Evolutionary conservation across 2,797 vertebrate genomes (phyloP), one percentile per base, ranked within the genome.

Genomic region (Mastacembelus armatus): DNA sequence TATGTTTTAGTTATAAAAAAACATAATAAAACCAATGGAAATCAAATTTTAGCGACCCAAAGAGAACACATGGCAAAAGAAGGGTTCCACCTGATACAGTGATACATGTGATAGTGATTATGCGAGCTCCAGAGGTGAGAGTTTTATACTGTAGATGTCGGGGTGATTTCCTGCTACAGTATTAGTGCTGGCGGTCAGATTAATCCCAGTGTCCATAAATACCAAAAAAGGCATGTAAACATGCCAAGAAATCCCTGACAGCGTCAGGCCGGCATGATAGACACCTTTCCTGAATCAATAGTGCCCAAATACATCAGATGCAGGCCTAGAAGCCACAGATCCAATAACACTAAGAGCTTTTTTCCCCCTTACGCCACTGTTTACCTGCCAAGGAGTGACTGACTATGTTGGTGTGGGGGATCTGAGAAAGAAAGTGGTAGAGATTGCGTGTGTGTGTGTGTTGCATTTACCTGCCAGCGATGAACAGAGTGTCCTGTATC

Each of bases 401-500:
- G 73, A 85, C 77, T 85, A 24, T 76, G 71, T 61, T 62, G 66
- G 79, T 66, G 55, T 63, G 65, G 61, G 69, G 68, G 74, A 54
- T 59, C 81, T 73, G 81, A 66, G 66, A 78, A 75, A 66, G 71
- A 69, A 65, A 80, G 22, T 38, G 42, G 50, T 22, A 45, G 66
- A 49, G 22, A 33, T 3, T 38, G 93, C 84, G 75, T 94, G 94
- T 91, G 94, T 96, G 85, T 95, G 92, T 85, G 93, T 94, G 70
- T 68, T 55, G 56, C n/a, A 51, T 92, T 94, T 96, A 99, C 98
- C 98, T 98, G 95, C 98, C 97, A 92, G 97, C 94, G 60, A 99
- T 98, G 94, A 98, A 99, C 92, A 99, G 95, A 73, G 96, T 98
- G 94, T 99, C 97, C 94, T 96, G 97, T 93, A 99, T 99, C 94